These are phyloP conservation scores for Latrodectus geometricus DNA, from an alignment of 1,140 invertebrate genomes.

Conservation along the genomic window DNA sequence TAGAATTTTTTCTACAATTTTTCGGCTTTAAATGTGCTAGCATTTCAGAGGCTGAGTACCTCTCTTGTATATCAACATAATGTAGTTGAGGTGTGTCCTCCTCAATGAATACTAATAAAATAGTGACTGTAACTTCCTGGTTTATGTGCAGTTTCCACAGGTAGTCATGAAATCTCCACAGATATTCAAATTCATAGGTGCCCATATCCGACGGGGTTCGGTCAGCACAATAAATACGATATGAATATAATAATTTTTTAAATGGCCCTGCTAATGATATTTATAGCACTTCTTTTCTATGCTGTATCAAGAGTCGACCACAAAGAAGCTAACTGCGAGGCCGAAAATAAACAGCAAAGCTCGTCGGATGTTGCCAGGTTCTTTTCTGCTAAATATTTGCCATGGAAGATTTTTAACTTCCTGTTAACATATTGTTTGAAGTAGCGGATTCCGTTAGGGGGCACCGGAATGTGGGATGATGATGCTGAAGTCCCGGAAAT, in stretches of 20 bases:
- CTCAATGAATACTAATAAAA: background rate
- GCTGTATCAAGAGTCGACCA: background rate
- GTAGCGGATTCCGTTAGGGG: constrained; percentile 35
- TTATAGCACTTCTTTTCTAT: constrained; percentile 1
- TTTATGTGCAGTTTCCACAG: background rate
- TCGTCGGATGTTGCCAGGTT: constrained; percentile 13
- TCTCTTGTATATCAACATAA: too few species aligned
- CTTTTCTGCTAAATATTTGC: constrained; percentile 9
- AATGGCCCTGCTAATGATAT: background rate
- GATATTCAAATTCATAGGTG: background rate
- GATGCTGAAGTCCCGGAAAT: constrained; percentile 17
- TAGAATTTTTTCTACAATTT: too few species aligned
- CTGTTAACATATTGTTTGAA: background rate
- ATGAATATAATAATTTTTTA: constrained; percentile 26
- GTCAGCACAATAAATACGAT: background rate
- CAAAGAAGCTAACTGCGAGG: background rate
- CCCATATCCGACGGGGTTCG: background rate
- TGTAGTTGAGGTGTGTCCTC: background rate
- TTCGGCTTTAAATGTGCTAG: too few species aligned
- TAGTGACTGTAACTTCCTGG: background rate
- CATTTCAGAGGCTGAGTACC: too few species aligned
- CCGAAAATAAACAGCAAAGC: background rate
- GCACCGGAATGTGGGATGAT: constrained; percentile 27
- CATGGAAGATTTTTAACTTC: constrained; percentile 8
- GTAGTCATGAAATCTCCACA: background rate